Percentiles rank a stretch among this genome's conserved stretches.
phyloP scores from a whole-genome alignment of 30 jellyfish, hydroid and myxozoan genomes.

The Aurelia coerulea region DNA sequence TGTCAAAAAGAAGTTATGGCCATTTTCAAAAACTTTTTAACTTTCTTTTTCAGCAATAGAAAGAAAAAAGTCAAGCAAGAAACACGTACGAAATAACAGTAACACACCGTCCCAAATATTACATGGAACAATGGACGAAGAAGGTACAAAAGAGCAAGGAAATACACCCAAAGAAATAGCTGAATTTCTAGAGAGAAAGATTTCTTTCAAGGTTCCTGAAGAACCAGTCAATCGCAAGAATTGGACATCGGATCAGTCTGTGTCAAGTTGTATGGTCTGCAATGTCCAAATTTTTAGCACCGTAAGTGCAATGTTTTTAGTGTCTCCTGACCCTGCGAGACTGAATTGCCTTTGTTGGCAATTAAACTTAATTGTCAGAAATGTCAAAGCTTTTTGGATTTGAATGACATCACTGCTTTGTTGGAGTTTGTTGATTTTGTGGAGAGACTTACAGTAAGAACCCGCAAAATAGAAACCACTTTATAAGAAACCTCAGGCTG shows the following conservation, averaged over 20 bases:
- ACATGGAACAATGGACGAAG: neutral
- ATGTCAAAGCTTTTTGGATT: neutral
- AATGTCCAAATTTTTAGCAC: conserved; percentile 64
- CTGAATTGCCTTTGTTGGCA: too few relatives aligned
- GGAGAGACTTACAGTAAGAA: too few relatives aligned
- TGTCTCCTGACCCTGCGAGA: too few relatives aligned
- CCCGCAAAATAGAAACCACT: too few relatives aligned
- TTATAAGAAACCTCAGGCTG: too few relatives aligned
- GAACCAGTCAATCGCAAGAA: conserved; percentile 54
- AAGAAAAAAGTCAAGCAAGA: conserved; percentile 13
- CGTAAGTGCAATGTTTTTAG: conserved; percentile 39
- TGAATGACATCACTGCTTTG: too few relatives aligned
- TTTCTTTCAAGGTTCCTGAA: conserved; percentile 25
- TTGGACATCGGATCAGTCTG: conserved; percentile 84
- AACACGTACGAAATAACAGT: conserved; percentile 57
- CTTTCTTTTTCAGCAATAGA: conserved; percentile 2
- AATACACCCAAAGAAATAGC: too few relatives aligned
- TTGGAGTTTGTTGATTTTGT: too few relatives aligned
- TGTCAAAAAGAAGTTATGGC: too few relatives aligned
- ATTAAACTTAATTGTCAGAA: neutral
- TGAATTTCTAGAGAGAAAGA: too few relatives aligned
- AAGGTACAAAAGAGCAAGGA: too few relatives aligned
- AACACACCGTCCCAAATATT: neutral
- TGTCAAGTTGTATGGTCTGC: conserved; percentile 81
- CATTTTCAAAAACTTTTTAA: too few relatives aligned